A percentile compares a stretch with the other conserved stretches of the same genome.
These are phyloP conservation scores for Halcyon senegalensis DNA, from an alignment of 2,113 vertebrate genomes.

Conservation along the genomic window DNA sequence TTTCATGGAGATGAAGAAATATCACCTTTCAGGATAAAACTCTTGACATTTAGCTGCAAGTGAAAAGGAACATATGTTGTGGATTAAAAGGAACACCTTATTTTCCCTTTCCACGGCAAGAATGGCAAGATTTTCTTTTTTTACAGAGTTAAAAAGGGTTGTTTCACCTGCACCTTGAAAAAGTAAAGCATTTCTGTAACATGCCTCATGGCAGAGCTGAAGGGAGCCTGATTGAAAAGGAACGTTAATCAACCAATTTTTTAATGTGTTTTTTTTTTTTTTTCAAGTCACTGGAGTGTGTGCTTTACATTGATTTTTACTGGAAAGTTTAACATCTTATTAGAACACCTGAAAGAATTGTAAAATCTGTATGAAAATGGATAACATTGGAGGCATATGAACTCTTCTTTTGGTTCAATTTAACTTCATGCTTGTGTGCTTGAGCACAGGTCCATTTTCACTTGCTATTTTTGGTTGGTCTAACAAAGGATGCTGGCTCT, in stretches of 20 bases:
- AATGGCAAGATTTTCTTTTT: background rate
- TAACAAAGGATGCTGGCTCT: background rate
- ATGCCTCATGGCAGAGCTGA: background rate
- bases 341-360: background rate
- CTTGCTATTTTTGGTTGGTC: background rate
- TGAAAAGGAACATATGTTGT: background rate
- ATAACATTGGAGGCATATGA: background rate
- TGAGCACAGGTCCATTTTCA: rapidly evolving
- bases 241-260: background rate
- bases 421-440: background rate
- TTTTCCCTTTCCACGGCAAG: background rate
- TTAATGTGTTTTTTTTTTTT: background rate
- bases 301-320: background rate
- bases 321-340: background rate
- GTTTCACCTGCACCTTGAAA: background rate
- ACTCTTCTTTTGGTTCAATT: background rate
- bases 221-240: background rate
- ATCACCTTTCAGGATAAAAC: background rate
- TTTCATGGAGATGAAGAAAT: background rate
- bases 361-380: background rate
- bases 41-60: background rate
- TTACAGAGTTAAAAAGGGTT: background rate
- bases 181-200: background rate
- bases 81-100: background rate
- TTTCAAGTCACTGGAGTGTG: background rate